Evolutionary conservation across 1,140 invertebrate species (phyloP).

Genomic region (Frieseomelitta varia): DNA sequence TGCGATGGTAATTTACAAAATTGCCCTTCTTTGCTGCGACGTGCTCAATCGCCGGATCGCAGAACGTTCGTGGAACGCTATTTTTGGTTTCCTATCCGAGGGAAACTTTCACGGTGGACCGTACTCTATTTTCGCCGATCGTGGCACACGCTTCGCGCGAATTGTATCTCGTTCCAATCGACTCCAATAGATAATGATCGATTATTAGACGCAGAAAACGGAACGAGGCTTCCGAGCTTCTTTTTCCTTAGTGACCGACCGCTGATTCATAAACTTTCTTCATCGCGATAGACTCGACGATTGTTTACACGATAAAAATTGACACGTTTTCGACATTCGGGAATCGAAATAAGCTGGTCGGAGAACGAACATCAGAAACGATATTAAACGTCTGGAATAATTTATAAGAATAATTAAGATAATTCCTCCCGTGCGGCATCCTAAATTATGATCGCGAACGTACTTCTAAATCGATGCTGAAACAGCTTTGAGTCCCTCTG

Average conservation of each 20-base stretch:
- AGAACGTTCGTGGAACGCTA: conserved; percentile 39
- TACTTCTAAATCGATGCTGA: not conserved
- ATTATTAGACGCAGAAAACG: not conserved
- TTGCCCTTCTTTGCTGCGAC: conserved; percentile 57
- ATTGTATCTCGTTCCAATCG: not conserved
- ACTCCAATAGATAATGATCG: not conserved
- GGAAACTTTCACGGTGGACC: not conserved
- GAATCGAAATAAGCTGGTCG: conserved; percentile 28
- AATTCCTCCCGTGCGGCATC: not conserved
- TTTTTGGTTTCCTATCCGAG: conserved; percentile 24
- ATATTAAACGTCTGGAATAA: conserved; percentile 3
- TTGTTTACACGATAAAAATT: conserved; percentile 13
- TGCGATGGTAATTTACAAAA: conserved; percentile 62
- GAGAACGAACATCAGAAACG: not conserved
- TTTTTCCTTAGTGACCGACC: not conserved
- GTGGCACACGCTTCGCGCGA: too few relatives aligned
- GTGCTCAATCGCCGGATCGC: conserved; percentile 41
- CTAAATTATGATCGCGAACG: conserved; percentile 1
- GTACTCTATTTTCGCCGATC: not conserved
- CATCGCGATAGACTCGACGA: conserved; percentile 20
- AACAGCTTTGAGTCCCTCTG: not conserved
- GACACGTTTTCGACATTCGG: conserved; percentile 42
- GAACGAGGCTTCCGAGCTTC: not conserved
- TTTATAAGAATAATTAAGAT: conserved; percentile 31
- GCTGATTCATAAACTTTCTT: conserved; percentile 33